A percentile compares a stretch with the other conserved stretches of the same genome.
phyloP scores from a whole-genome alignment of 2,113 vertebrate species.

The Sylvilagus bachmani region DNA sequence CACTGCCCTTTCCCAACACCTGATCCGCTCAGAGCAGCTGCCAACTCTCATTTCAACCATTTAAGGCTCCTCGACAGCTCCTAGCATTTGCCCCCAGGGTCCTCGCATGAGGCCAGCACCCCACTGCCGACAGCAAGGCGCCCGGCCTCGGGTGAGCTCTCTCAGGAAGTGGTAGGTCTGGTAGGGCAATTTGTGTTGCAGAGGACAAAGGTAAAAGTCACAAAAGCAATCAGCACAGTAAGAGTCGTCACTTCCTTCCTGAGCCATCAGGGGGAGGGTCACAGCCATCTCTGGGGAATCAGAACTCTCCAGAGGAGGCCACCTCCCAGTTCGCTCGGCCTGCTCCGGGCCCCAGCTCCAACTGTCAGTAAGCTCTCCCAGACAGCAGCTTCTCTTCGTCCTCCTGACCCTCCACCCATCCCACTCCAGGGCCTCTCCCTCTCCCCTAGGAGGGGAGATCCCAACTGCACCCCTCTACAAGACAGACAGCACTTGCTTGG shows the following conservation, averaged over 20 bases:
- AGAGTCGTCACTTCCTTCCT: slow-evolving; percentile 60
- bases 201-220: slow-evolving; percentile 53
- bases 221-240: background rate
- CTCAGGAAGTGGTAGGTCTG: slow-evolving; percentile 59
- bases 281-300: background rate
- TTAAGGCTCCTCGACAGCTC: background rate
- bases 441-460: background rate
- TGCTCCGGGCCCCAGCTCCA: too few species aligned
- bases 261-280: background rate
- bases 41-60: background rate
- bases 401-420: background rate
- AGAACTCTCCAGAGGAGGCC: background rate
- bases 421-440: background rate
- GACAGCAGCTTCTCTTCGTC: background rate
- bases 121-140: too few species aligned
- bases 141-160: background rate
- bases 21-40: background rate
- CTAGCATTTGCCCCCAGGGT: too few species aligned
- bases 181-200: slow-evolving; percentile 6
- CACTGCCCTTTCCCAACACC: background rate
- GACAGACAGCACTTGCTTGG: rapidly evolving
- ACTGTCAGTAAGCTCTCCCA: background rate
- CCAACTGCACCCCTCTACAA: background rate
- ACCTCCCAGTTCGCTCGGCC: background rate
- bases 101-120: background rate